A percentile compares a stretch with the other conserved stretches of the same genome.
These are phyloP conservation scores for Isotomurus palustris DNA, from an alignment of 2,888 invertebrate genomes.

Conservation along the genomic window DNA sequence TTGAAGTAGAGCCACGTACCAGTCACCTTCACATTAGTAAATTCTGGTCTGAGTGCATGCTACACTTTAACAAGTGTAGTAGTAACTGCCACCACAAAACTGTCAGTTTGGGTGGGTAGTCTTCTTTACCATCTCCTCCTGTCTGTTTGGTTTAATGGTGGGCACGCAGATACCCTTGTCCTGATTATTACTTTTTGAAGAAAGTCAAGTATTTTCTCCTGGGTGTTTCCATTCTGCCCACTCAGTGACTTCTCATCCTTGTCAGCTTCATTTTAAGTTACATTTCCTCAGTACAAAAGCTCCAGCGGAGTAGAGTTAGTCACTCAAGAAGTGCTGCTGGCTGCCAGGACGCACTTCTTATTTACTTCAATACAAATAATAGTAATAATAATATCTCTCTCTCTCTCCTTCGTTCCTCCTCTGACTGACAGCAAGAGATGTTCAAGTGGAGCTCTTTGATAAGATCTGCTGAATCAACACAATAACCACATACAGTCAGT, in stretches of 20 bases:
- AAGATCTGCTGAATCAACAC: neutral
- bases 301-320: no score
- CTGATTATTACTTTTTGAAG: constrained; percentile 16
- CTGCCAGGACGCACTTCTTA: no score
- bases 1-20: constrained; percentile 2
- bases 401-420: neutral
- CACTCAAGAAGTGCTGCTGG: no score
- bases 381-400: neutral
- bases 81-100: no score
- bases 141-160: neutral
- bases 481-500: no score
- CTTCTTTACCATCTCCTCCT: neutral
- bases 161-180: neutral
- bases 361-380: no score
- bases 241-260: constrained; percentile 8
- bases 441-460: constrained; percentile 1
- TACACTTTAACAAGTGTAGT: no score
- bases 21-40: constrained; percentile 26
- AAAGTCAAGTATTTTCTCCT: constrained; percentile 18
- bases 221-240: constrained; percentile 17
- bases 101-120: no score
- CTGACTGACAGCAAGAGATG: neutral
- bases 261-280: constrained; percentile 4
- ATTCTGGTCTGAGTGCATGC: neutral
- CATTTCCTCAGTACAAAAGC: neutral